Percentiles rank a stretch among this genome's conserved stretches.
These are phyloP conservation scores for Oryzias melastigma DNA, from an alignment of 2,113 vertebrate genomes.

Conservation along the genomic window DNA sequence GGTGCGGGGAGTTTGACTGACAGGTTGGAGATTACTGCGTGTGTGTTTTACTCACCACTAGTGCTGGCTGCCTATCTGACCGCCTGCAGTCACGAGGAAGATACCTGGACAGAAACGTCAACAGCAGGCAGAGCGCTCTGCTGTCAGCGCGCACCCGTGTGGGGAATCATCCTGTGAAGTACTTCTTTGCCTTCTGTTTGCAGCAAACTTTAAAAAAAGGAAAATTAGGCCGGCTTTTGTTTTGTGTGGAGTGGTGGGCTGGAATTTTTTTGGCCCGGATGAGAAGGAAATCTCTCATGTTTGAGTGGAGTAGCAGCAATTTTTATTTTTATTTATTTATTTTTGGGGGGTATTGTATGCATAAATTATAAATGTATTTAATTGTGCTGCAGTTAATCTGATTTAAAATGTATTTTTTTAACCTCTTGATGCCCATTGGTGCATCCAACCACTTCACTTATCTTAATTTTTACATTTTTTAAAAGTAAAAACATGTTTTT, in stretches of 20 bases:
- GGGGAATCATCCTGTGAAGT: conserved; percentile 52
- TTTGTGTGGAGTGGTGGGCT: conserved; percentile 33
- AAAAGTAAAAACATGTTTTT: neutral
- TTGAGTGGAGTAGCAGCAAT: conserved; percentile 79
- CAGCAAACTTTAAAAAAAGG: conserved; percentile 43
- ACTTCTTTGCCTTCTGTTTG: conserved; percentile 22
- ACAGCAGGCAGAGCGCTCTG: conserved; percentile 47
- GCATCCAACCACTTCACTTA: too few relatives aligned
- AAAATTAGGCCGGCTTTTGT: conserved; percentile 64
- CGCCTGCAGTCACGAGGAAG: conserved; percentile 62
- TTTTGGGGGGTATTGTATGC: conserved; percentile 48
- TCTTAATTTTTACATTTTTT: conserved; percentile 24
- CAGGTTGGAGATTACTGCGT: conserved; percentile 54
- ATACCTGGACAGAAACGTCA: conserved; percentile 59
- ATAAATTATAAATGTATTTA: conserved; percentile 13
- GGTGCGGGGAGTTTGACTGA: conserved; percentile 56
- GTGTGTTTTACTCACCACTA: conserved; percentile 63
- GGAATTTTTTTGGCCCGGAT: conserved; percentile 38
- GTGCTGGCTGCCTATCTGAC: conserved; percentile 56
- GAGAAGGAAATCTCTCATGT: conserved; percentile 60
- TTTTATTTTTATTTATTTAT: conserved; percentile 58
- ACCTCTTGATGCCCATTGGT: too few relatives aligned
- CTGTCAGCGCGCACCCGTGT: conserved; percentile 56
- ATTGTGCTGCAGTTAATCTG: too few relatives aligned
- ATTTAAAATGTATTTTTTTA: too few relatives aligned